phyloP scores from a whole-genome alignment of 2,113 vertebrate genomes.

The Erythrocercus mccallii region DNA sequence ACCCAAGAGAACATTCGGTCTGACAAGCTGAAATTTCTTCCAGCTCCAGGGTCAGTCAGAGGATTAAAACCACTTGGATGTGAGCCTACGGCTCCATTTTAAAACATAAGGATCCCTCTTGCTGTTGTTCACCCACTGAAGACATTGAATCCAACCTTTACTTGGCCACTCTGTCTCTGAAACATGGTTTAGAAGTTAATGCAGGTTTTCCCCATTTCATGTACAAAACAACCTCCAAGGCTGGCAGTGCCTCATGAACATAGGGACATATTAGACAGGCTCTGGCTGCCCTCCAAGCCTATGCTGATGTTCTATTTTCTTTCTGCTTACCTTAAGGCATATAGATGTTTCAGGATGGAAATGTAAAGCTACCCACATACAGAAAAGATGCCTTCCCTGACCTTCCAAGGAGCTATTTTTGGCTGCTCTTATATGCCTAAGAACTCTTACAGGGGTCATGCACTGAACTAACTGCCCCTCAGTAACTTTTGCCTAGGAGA shows the following conservation, averaged over 20 bases:
- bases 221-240: not conserved
- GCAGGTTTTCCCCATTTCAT: not conserved
- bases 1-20: not conserved
- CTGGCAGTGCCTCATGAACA: not conserved
- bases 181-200: not conserved
- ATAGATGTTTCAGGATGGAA: not conserved
- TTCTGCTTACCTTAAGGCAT: not conserved
- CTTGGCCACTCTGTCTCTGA: not conserved
- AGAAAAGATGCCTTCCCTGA: not conserved
- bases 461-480: not conserved
- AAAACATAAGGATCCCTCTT: not conserved
- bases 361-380: not conserved
- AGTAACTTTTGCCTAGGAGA: not conserved
- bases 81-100: not conserved
- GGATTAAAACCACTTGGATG: not conserved
- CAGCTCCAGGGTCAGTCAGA: not conserved
- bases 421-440: not conserved
- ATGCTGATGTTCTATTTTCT: not conserved
- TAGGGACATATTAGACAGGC: not conserved
- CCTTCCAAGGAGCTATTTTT: conserved; percentile 56
- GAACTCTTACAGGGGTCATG: not conserved
- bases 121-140: not conserved
- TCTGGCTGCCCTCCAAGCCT: not conserved
- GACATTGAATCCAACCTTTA: not conserved
- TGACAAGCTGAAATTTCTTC: conserved; percentile 30